These are phyloP conservation scores for Holacanthus passer DNA, from an alignment of 2,113 vertebrate species.

Conservation along the genomic window DNA sequence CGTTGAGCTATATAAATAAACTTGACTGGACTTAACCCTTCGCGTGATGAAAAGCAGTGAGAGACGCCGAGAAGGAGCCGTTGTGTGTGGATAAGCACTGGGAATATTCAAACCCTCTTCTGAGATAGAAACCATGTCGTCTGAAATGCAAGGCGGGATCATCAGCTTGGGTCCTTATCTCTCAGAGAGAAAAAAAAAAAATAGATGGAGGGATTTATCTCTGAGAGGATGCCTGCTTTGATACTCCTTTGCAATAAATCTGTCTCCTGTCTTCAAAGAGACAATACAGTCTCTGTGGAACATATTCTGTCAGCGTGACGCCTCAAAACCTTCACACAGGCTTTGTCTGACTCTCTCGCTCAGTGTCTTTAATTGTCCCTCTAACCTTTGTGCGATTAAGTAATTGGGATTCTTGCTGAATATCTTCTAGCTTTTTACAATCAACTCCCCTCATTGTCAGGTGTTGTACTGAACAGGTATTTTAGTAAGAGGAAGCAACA, in stretches of 20 bases:
- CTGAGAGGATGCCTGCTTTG: constrained; percentile 65
- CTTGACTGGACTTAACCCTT: no score
- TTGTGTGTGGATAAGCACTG: constrained; percentile 2
- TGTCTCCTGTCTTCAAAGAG: constrained; percentile 69
- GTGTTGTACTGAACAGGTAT: constrained; percentile 24
- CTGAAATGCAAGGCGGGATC: constrained; percentile 42
- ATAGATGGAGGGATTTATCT: constrained; percentile 69
- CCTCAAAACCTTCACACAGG: constrained; percentile 51
- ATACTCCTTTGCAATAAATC: constrained; percentile 72
- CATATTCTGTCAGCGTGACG: constrained; percentile 45
- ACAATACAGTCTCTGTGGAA: constrained; percentile 57
- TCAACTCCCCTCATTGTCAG: constrained; percentile 38
- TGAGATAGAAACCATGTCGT: constrained; percentile 11
- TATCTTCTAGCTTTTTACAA: constrained; percentile 19
- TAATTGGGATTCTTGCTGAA: constrained; percentile 39
- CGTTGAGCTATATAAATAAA: no score
- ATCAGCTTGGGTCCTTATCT: constrained; percentile 60
- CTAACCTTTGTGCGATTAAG: constrained; percentile 46
- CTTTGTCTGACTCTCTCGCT: constrained; percentile 53
- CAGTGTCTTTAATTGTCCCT: constrained; percentile 60
- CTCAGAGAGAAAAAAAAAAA: constrained; percentile 9
- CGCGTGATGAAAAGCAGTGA: constrained; percentile 22
- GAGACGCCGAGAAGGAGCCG: neutral
- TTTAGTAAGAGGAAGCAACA: constrained; percentile 44
- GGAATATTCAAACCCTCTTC: constrained; percentile 36